Base-by-base conservation (phyloP, 2,888 invertebrate species). In the Plagodis pulveraria region DNA sequence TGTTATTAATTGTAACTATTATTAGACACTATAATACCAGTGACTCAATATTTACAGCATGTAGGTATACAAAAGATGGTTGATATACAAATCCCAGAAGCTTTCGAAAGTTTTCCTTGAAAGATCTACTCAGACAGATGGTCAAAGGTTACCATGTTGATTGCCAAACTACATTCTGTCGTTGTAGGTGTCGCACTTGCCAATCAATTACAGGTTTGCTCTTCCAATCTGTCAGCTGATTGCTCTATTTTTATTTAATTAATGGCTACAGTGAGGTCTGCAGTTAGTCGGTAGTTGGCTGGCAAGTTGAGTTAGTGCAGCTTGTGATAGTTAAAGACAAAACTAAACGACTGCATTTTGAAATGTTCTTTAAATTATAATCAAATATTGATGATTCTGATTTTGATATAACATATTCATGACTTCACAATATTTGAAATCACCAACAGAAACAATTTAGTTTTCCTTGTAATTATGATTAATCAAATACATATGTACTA, bases 251-350 rank as follows among this genome's bases (percentile, higher is more conserved):
- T 73, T 65, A 67, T 72, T 64, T 56, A 60, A 70, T 64, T 65
- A 51, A 49, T 51, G 49, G 48, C 48, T 64, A 53, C 42, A 12
- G 48, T 65, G 52, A 57, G 56, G 49, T 50, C 48, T 64, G 50
- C 42, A 12, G 50, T 65, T 53, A 57, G 56, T 66, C 58, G 56
- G 67, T 71, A 63, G 59, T 69, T 68, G 70, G 66, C 71, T 75
- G 71, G 73, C 73, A 72, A 73, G 70, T 65, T 51, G 48, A 64
- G 76, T 79, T 78, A 78, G 73, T 78, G 77, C 76, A 74, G 77
- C 74, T 61, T 71, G 66, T 22, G 22, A 22, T 74, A 64, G 50
- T 58, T 58, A 52, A 60, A 49, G 47, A 65, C 46, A 43, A 51
- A 64, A 65, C 54, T 59, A 58, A 63, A 58, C 10, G 59, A 58